Evolutionary conservation across 2,113 vertebrate species (phyloP), one percentile per base, ranked within the genome.

Genomic region (Tapirus terrestris): DNA sequence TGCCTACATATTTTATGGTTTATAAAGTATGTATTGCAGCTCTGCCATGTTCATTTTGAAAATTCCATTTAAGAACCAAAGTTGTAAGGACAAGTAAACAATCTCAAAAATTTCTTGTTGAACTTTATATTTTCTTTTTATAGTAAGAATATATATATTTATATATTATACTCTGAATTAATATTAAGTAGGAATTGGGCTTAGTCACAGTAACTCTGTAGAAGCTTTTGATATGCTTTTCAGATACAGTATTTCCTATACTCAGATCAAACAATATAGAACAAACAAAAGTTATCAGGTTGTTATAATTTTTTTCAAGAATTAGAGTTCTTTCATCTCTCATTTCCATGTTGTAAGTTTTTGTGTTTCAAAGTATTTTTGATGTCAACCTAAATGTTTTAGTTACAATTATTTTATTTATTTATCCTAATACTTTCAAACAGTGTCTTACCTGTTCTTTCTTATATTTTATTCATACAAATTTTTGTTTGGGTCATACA

Each of bases 1-100:
- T 99, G 98, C 97, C 98, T 98, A 99, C 96, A 95, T 98, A 98
- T 98, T 98, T 98, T 99, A 98, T 98, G 96, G 94, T 99, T 98
- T 98, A 98, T 98, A 89, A 98, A 98, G 93, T 98, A 96, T 98
- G 98, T 98, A 98, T 97, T 98, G 97, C 98, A 98, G 97, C 98
- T 98, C 79, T 97, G 97, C 98, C 98, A 98, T 98, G 96, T 99
- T 98, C 99, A 99, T 99, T 98, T 98, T 98, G 94, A 98, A 98
- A 98, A 97, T 84, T 97, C 85, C 99, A 98, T 98, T 98, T 98
- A 98, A 98, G 88, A 97, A 94, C 92, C 96, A 97, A 98, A 97
- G 97, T 98, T 97, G 91, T 97, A 98, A 98, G 97, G 98, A 98
- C 98, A 98, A 99, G 92, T 98, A 98, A 98, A 98, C 76, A 90